Percentiles rank a stretch among this genome's conserved stretches.
Evolutionary conservation across 2,888 invertebrate species (phyloP).

Genomic region (Dyspetes luteomarginatus): DNA sequence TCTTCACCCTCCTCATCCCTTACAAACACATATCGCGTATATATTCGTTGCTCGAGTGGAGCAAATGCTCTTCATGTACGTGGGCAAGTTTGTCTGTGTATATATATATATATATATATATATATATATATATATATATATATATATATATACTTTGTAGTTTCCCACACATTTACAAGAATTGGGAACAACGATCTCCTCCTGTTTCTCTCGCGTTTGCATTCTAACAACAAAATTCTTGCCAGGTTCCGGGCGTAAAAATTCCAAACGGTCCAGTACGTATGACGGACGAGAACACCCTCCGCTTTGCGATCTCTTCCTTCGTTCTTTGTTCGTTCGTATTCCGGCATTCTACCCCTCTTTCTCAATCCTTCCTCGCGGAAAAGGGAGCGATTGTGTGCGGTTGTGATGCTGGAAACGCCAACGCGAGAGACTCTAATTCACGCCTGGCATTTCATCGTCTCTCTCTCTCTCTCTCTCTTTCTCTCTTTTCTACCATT

Average conservation of each 20-base stretch:
- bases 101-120: not conserved
- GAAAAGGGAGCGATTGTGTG: constrained; percentile 43
- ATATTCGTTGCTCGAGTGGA: constrained; percentile 11
- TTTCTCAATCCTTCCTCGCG: not conserved
- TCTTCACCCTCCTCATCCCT: constrained; percentile 4
- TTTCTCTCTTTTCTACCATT: constrained; percentile 51
- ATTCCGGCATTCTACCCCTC: constrained; percentile 23
- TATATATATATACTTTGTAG: not conserved
- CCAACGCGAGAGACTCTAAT: constrained; percentile 77
- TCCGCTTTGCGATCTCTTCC: not conserved
- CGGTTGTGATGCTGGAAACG: constrained; percentile 54
- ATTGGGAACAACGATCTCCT: constrained; percentile 21
- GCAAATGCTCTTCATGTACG: not conserved
- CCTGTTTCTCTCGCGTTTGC: constrained; percentile 49
- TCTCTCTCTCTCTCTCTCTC: constrained; percentile 28
- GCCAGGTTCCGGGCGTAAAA: constrained; percentile 77
- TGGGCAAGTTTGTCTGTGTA: not conserved
- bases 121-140: not conserved
- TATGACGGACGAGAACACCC: constrained; percentile 55
- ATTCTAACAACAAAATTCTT: constrained; percentile 66
- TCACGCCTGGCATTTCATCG: constrained; percentile 80
- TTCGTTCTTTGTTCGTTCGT: constrained; percentile 19
- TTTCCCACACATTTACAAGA: constrained; percentile 1
- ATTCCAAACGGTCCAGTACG: constrained; percentile 76
- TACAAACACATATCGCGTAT: constrained; percentile 43